Conservation (phyloP, 1,140 invertebrate genomes). For the Drosophila tsacasi region DNA sequence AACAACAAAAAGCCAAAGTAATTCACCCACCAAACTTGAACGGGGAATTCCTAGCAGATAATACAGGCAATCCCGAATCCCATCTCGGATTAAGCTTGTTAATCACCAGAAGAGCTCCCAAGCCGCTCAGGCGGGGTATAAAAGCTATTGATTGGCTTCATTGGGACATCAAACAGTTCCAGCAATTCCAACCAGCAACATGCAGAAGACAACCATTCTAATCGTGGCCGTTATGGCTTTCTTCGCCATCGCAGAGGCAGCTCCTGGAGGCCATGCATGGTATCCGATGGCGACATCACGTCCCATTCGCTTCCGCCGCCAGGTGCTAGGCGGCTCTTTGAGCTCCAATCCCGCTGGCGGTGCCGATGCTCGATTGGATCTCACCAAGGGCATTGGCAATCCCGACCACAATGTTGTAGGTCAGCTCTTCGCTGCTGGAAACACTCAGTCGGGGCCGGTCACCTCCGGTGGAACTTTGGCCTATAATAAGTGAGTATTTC, state of each 20-base stretch:
- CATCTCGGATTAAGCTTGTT: constrained; percentile 30
- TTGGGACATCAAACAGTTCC: constrained; percentile 35
- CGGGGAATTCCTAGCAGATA: constrained; percentile 59
- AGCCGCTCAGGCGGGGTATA: constrained; percentile 26
- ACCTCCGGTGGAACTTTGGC: constrained; percentile 70
- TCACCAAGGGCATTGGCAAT: constrained; percentile 66
- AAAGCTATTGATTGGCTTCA: constrained; percentile 11
- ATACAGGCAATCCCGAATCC: constrained; percentile 14
- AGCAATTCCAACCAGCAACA: constrained; percentile 32
- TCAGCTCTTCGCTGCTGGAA: constrained; percentile 72
- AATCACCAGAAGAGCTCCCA: constrained; percentile 52
- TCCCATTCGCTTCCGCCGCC: constrained; percentile 61
- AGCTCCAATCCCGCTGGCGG: constrained; percentile 71
- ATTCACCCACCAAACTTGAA: constrained; percentile 25
- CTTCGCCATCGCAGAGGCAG: constrained; percentile 49
- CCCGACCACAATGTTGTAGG: constrained; percentile 74
- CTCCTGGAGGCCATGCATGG: constrained; percentile 50
- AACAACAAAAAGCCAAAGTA: constrained; percentile 18
- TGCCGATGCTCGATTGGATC: constrained; percentile 57
- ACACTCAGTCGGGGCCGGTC: constrained; percentile 63
- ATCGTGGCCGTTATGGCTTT: constrained; percentile 60
- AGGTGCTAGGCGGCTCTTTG: constrained; percentile 67
- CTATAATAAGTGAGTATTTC: constrained; percentile 80
- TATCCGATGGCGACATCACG: constrained; percentile 29
- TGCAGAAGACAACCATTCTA: constrained; percentile 59